phyloP scores from a whole-genome alignment of 2,888 invertebrate species.

The Vanessa cardui region DNA sequence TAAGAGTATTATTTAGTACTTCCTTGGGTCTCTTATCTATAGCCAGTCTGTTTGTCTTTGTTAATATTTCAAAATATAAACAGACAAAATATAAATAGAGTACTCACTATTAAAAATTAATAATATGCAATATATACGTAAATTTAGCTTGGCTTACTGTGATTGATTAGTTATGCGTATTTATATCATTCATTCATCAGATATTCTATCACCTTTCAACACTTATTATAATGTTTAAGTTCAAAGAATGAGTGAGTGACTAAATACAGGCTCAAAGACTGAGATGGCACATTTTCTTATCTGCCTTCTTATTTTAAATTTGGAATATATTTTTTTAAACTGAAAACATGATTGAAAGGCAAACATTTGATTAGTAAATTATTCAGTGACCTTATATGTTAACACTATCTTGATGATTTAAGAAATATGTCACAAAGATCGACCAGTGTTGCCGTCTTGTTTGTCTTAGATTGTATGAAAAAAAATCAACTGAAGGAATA shows the following conservation, averaged over 20 bases:
- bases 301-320: too few relatives aligned
- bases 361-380: background rate
- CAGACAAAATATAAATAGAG: background rate
- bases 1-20: background rate
- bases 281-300: too few relatives aligned
- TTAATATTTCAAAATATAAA: conserved; percentile 22
- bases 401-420: conserved; percentile 22
- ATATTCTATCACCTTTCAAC: too few relatives aligned
- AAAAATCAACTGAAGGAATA: background rate
- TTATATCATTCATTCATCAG: too few relatives aligned
- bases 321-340: background rate
- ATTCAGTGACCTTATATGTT: background rate
- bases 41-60: conserved; percentile 11
- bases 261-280: too few relatives aligned
- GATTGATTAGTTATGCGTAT: too few relatives aligned
- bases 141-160: too few relatives aligned
- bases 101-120: too few relatives aligned
- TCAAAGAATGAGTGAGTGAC: too few relatives aligned
- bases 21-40: conserved; percentile 6
- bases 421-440: conserved; percentile 7
- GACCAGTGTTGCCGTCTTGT: conserved; percentile 2
- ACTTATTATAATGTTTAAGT: too few relatives aligned
- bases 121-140: too few relatives aligned
- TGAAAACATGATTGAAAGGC: background rate
- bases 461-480: conserved; percentile 15